phyloP scores from a whole-genome alignment of 2,797 vertebrate genomes.

The Scarus forsteni region DNA sequence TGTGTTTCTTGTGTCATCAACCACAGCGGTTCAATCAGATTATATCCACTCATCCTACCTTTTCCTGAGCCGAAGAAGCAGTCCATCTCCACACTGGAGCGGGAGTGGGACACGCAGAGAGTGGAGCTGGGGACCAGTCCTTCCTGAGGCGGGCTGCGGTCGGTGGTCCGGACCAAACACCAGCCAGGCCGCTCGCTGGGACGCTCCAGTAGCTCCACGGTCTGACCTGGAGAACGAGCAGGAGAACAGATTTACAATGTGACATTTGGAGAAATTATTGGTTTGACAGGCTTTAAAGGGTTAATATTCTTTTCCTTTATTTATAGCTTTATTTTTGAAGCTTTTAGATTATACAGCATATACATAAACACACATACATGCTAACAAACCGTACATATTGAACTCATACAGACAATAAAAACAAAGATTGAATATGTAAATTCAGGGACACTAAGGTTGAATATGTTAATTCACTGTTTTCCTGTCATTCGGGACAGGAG shows the following conservation, averaged over 20 bases:
- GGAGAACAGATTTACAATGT: neutral
- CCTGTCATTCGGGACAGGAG: no score
- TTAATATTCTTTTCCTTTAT: no score
- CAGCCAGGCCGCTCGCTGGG: conserved; percentile 93
- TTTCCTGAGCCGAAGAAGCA: conserved; percentile 89
- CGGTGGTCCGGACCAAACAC: conserved; percentile 95
- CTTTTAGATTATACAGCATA: no score
- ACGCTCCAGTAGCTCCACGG: conserved; percentile 95
- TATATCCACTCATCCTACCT: conserved; percentile 70
- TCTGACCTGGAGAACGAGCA: conserved; percentile 86
- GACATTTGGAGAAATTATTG: neutral
- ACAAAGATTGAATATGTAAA: no score
- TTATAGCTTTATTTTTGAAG: no score
- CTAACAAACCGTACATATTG: no score
- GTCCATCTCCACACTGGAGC: conserved; percentile 99
- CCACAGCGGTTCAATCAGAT: neutral
- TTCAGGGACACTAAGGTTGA: no score
- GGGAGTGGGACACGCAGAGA: conserved; percentile 95
- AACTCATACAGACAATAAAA: no score
- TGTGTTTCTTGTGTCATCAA: no score
- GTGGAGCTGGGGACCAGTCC: conserved; percentile 94
- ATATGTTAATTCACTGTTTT: no score
- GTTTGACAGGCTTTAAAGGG: no score
- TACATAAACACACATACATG: no score
- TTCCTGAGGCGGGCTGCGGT: conserved; percentile 91